These are phyloP conservation scores for Sceliomorpha sp. DNA, from an alignment of 2,888 invertebrate genomes.

Conservation along the genomic window DNA sequence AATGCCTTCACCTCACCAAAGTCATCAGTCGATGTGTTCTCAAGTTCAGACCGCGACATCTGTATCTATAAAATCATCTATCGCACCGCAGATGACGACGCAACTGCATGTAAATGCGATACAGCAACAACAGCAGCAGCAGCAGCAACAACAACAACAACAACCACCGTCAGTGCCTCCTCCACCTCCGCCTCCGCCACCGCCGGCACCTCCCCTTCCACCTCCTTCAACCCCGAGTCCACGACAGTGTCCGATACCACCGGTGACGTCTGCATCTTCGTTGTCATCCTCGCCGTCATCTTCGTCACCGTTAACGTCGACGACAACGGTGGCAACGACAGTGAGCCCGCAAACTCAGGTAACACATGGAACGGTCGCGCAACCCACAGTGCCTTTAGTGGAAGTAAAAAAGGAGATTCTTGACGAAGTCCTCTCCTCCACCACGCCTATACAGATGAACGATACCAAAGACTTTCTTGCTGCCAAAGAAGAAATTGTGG, in stretches of 20 bases:
- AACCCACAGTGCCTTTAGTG: slow-evolving; percentile 82
- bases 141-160: slow-evolving; percentile 58
- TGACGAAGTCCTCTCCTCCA: slow-evolving; percentile 82
- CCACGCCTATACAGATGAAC: slow-evolving; percentile 71
- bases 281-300: no score
- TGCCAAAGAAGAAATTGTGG: slow-evolving; percentile 79
- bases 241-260: no score
- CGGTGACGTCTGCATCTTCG: no score
- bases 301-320: no score
- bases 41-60: slow-evolving; percentile 20
- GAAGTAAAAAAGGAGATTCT: slow-evolving; percentile 88
- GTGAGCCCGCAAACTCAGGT: slow-evolving; percentile 79
- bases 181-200: slow-evolving; percentile 50
- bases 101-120: slow-evolving; percentile 52
- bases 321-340: slow-evolving; percentile 77
- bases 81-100: slow-evolving; percentile 8
- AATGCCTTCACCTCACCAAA: slow-evolving; percentile 2
- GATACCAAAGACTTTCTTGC: slow-evolving; percentile 80
- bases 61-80: slow-evolving; percentile 19
- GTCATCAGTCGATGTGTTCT: not conserved
- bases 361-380: slow-evolving; percentile 73
- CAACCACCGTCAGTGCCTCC: slow-evolving; percentile 62
- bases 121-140: slow-evolving; percentile 35
- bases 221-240: no score
- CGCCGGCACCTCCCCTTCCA: slow-evolving; percentile 39